Percentiles rank a stretch among this genome's conserved stretches.
Conservation (phyloP, 2,888 invertebrate species). For the Ferdinandea cuprea region DNA sequence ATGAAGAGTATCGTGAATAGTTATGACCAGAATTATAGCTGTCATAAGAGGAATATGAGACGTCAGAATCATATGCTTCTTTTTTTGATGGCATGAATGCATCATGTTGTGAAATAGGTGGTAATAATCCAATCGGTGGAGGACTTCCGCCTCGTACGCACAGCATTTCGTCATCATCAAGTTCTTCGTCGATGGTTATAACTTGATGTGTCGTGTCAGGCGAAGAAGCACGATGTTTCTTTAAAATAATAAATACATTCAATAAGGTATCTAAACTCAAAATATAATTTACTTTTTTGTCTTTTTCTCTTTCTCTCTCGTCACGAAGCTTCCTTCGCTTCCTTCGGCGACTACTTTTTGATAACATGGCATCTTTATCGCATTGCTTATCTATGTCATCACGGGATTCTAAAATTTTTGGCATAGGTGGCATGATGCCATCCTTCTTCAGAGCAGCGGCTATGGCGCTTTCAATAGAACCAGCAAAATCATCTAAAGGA, state of each 20-base stretch:
- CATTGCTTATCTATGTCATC: conserved; percentile 85
- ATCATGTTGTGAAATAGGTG: conserved; percentile 77
- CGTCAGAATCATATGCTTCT: conserved; percentile 84
- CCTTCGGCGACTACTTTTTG: conserved; percentile 79
- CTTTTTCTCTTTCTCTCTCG: conserved; percentile 80
- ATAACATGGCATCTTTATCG: conserved; percentile 77
- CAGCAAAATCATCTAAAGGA: conserved; percentile 88
- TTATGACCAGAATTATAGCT: conserved; percentile 84
- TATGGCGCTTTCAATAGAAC: conserved; percentile 90
- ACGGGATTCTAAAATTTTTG: conserved; percentile 83
- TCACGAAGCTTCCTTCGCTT: conserved; percentile 81
- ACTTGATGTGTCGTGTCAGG: conserved; percentile 79
- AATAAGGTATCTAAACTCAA: neutral
- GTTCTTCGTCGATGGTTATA: conserved; percentile 82
- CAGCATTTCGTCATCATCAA: conserved; percentile 91
- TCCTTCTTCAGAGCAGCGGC: conserved; percentile 90
- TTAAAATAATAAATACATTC: conserved; percentile 25
- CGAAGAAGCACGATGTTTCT: conserved; percentile 73
- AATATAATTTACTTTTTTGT: conserved; percentile 75
- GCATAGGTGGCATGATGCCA: conserved; percentile 83
- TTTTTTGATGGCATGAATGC: conserved; percentile 75
- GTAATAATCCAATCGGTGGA: conserved; percentile 77
- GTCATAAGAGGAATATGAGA: conserved; percentile 84
- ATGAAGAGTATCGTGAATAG: conserved; percentile 81
- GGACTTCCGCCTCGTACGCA: conserved; percentile 92